Evolutionary conservation across 1,140 invertebrate species (phyloP), one percentile per base, ranked within the genome.

Genomic region (Dendroctonus ponderosae): DNA sequence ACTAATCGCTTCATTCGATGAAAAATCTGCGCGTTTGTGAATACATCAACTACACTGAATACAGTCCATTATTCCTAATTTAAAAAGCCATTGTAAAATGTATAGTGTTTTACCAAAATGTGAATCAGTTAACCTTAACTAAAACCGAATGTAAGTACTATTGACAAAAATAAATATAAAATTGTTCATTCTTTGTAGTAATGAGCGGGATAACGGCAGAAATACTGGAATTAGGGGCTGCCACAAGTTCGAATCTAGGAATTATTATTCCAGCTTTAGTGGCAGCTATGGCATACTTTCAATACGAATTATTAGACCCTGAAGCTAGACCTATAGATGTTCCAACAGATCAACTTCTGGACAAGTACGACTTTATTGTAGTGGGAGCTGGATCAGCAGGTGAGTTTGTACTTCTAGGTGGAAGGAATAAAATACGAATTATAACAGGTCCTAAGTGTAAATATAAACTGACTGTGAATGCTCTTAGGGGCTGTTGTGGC

Each of bases 371-470:
- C 78, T 94, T 94, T 70, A 91, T 95, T 62, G 82, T 93, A 63
- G 87, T 98, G n/a, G 97, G 97, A 0, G 92, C 89, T 0, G 96
- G 96, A 7, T 97, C 95, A 0, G 94, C 95, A 72, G 96, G 94
- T 88, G 77, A 70, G 38, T 43, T 52, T 52, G 1, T 9, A 52
- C 50, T 52, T 12, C 8, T 5, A 52, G 50, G 11, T 52, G 3
- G 9, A 52, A 26, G 8, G 9, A 15, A 12, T 9, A 2, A 52
- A 9, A 46, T 46, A 46, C 12, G 4, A 9, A 2, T 46, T 26
- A 52, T 52, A 12, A 26, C 3, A 26, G 26, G 26, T 26, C 26
- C 1, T 26, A 26, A 26, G 26, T 26, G 26, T 26, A 26, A 26
- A 26, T 2, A 26, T 26, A 3, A 26, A 26, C 50, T 8, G 15